Evolutionary conservation across 2,888 invertebrate genomes (phyloP).

Genomic region (Agonopterix heracliana): DNA sequence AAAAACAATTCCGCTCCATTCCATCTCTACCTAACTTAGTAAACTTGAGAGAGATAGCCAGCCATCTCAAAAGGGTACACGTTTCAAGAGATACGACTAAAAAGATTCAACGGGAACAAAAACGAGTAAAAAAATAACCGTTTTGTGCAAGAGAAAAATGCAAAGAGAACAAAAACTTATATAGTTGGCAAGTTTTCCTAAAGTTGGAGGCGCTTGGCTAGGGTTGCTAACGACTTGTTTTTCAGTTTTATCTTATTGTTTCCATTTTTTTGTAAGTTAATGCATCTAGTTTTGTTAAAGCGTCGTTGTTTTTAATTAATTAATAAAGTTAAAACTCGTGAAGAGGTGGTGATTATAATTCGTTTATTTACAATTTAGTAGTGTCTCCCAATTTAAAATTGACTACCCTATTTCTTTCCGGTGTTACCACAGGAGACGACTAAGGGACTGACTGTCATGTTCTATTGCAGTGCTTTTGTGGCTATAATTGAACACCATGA

Average conservation of each 20-base stretch:
- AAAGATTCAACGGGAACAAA: conserved; percentile 58
- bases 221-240: conserved; percentile 47
- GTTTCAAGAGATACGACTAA: conserved; percentile 51
- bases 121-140: conserved; percentile 37
- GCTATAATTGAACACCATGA: no score
- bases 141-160: conserved; percentile 59
- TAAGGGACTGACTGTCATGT: no score
- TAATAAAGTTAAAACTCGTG: no score
- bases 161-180: conserved; percentile 61
- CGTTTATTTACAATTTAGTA: no score
- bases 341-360: no score
- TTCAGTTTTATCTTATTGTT: conserved; percentile 32
- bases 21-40: conserved; percentile 41
- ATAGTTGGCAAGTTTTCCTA: conserved; percentile 67
- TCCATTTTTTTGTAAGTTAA: neutral
- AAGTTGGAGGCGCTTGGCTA: conserved; percentile 43
- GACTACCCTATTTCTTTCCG: no score
- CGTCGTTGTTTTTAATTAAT: no score
- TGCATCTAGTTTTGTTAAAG: no score
- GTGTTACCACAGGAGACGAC: no score
- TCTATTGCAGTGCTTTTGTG: no score
- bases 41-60: conserved; percentile 72
- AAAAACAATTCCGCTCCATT: conserved; percentile 32
- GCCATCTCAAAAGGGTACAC: conserved; percentile 73
- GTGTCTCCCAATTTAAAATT: no score